Conservation (phyloP, 2,888 invertebrate genomes). For the Conomelus anceps region DNA sequence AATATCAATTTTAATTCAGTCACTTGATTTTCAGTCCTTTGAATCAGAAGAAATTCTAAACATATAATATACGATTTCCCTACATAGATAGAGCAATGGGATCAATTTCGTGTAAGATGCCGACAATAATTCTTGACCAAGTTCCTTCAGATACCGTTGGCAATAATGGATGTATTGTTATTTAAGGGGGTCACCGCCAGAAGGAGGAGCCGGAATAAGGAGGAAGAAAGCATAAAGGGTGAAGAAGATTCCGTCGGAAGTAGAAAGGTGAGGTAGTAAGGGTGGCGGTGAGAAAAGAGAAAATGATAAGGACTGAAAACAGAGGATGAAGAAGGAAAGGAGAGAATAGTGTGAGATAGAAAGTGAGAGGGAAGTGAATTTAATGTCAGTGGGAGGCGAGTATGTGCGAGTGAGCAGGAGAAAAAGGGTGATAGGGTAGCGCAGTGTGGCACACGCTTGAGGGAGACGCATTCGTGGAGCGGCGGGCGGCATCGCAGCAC, state of each 20-base stretch:
- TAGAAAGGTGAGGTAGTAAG: no score
- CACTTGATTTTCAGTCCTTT: no score
- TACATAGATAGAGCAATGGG: no score
- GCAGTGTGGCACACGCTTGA: background rate
- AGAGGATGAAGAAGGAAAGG: conserved; percentile 35
- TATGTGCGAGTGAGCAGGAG: conserved; percentile 15
- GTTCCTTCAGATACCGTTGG: background rate
- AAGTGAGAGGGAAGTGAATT: conserved; percentile 33
- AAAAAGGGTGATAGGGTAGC: conserved; percentile 15
- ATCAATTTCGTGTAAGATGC: background rate
- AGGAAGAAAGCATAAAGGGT: background rate
- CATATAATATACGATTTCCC: no score
- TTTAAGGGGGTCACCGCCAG: background rate
- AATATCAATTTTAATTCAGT: no score
- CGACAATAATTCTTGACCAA: background rate
- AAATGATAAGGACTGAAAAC: conserved; percentile 22
- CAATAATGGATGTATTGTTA: conserved; percentile 10
- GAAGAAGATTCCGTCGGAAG: conserved; percentile 34
- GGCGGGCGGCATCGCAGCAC: conserved; percentile 5
- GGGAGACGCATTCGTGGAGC: background rate
- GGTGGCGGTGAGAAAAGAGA: conserved; percentile 32
- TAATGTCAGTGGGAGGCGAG: background rate
- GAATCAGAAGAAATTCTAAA: no score
- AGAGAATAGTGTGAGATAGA: conserved; percentile 40
- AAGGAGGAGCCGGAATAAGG: background rate